Percentiles rank a stretch among this genome's conserved stretches.
These are phyloP conservation scores for Lapara coniferarum DNA, from an alignment of 2,888 invertebrate genomes.

Conservation along the genomic window DNA sequence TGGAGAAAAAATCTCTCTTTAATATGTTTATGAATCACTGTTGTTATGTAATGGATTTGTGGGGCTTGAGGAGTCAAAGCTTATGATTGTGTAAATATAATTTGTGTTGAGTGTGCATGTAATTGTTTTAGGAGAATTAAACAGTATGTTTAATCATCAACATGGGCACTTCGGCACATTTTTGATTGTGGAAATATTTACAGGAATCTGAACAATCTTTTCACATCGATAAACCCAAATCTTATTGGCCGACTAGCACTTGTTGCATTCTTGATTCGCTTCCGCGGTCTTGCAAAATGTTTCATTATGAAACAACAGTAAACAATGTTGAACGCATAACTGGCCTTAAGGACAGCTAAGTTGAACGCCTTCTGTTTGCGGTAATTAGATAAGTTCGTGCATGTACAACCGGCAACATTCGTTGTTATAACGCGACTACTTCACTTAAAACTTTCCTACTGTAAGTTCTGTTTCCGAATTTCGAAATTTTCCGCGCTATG, in stretches of 20 bases:
- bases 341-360: constrained; percentile 36
- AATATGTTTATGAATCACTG: constrained; percentile 30
- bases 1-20: constrained; percentile 26
- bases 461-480: constrained; percentile 19
- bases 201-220: too few relatives aligned
- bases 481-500: constrained; percentile 14
- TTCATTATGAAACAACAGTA: constrained; percentile 33
- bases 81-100: too few relatives aligned
- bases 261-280: too few relatives aligned
- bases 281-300: too few relatives aligned
- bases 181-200: too few relatives aligned
- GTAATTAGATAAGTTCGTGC: constrained; percentile 69
- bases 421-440: constrained; percentile 45
- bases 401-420: constrained; percentile 50
- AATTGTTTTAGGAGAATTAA: too few relatives aligned
- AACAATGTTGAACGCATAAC: constrained; percentile 38
- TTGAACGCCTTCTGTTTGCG: constrained; percentile 54
- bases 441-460: constrained; percentile 31
- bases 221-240: too few relatives aligned
- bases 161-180: too few relatives aligned
- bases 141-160: too few relatives aligned
- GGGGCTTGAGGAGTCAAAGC: neutral
- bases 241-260: too few relatives aligned
- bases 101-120: too few relatives aligned
- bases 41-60: neutral